Evolutionary conservation across 1,140 invertebrate genomes (phyloP), one percentile per base, ranked within the genome.

Genomic region (Wiebesia pumilae): DNA sequence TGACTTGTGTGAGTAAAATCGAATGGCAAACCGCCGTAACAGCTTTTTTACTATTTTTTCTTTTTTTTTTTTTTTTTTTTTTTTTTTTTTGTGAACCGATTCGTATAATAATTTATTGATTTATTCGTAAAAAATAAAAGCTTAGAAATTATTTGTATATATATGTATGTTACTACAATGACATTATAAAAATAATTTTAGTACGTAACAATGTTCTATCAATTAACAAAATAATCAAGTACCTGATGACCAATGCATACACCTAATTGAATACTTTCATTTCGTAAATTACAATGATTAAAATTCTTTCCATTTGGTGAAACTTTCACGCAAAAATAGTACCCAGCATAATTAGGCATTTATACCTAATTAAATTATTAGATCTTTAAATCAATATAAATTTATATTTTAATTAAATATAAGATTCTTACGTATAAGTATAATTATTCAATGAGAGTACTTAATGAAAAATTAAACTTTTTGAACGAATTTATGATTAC

Each of bases 261-360:
- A n/a, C 27, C 43, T 33, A 73, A 75, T 43, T 12, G 38, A 43
- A 43, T 75, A 75, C 9, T 75, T 43, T 75, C 19, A 43, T 75
- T 43, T 43, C 38, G 43, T 43, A n/a, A 83, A 83, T 58, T 62
- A 43, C n/a, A 30, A 54, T 0, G 47, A 54, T 38, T 77, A 38
- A 62, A 62, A 84, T 77, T 81, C n/a, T 81, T 81, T 81, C 80
- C 80, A 81, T 69, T 81, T 81, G 80, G 62, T 81, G 62, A 67
- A 81, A 69, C n/a, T 43, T 43, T 4, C 6, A 75, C 38, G 30
- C 30, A 38, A 1, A 71, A n/a, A 54, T 14, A 75, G 38, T n/a
- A 71, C 12, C 43, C 38, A 75, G 38, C 16, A 40, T 75, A 75
- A 71, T 71, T 43, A n/a, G 27, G 27, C 43, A 75, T 75, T 75